phyloP scores from a whole-genome alignment of 2,888 invertebrate genomes.

The Metalampra italica region DNA sequence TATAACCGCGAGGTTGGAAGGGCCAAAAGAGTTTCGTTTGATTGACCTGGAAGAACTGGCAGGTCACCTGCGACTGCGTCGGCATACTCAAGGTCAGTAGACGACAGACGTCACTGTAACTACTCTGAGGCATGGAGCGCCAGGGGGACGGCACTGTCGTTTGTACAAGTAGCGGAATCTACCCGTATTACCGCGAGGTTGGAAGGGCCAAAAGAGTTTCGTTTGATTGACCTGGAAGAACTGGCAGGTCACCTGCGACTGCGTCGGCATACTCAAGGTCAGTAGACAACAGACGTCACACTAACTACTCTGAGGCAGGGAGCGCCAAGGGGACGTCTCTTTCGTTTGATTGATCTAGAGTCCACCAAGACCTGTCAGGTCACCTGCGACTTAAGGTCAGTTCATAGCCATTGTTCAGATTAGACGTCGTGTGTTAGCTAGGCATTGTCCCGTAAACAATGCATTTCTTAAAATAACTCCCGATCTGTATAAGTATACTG shows the following conservation, averaged over 20 bases:
- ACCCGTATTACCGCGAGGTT: conserved; percentile 98
- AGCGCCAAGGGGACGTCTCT: too few relatives aligned
- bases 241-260: conserved; percentile 96
- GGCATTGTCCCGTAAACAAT: not conserved
- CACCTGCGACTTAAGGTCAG: conserved; percentile 92
- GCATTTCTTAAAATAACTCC: not conserved
- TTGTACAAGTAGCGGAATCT: conserved; percentile 94
- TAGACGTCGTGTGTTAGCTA: too few relatives aligned
- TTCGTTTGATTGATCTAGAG: conserved; percentile 93
- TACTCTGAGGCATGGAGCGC: too few relatives aligned
- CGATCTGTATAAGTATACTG: not conserved
- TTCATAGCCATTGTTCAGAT: too few relatives aligned
- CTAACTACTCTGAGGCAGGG: too few relatives aligned
- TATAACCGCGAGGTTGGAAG: too few relatives aligned
- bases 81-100: conserved; percentile 89
- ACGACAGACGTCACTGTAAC: too few relatives aligned
- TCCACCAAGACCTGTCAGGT: conserved; percentile 94
- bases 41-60: conserved; percentile 93
- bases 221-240: conserved; percentile 94
- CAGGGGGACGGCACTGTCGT: too few relatives aligned
- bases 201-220: conserved; percentile 90
- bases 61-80: conserved; percentile 96
- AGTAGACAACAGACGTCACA: conserved; percentile 4
- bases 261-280: conserved; percentile 95
- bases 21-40: conserved; percentile 95